Conservation (phyloP, 2,113 vertebrate genomes). For the Chloebia gouldiae region DNA sequence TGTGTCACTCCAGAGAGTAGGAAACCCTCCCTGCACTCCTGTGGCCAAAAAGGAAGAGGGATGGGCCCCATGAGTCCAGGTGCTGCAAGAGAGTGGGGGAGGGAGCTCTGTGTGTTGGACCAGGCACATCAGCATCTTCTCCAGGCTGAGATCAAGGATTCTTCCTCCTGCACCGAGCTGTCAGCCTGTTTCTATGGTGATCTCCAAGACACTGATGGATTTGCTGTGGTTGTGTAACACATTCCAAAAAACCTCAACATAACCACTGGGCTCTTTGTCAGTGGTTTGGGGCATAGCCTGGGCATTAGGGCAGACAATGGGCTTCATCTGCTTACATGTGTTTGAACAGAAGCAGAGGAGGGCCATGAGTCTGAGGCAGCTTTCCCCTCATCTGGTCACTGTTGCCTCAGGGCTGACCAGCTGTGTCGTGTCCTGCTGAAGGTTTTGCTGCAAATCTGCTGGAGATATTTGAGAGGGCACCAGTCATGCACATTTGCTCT, state of each 20-base stretch:
- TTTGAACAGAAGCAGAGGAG: not conserved
- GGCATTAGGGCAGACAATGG: not conserved
- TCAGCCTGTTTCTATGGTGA: conserved; percentile 57
- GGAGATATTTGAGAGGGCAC: not conserved
- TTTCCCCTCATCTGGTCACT: not conserved
- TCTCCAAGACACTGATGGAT: not conserved
- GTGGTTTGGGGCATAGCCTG: not conserved
- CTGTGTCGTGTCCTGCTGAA: not conserved
- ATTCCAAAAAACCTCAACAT: not conserved
- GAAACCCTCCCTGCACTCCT: not conserved
- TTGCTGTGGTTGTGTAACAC: not conserved
- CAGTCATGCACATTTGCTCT: rapidly evolving
- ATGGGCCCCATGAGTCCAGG: rapidly evolving
- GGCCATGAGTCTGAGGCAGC: rapidly evolving
- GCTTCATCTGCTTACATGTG: not conserved
- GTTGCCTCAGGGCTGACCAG: not conserved
- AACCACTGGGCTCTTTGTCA: not conserved
- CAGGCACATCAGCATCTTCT: not conserved
- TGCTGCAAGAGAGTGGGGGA: not conserved
- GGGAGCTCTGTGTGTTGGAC: not conserved
- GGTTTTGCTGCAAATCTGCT: not conserved
- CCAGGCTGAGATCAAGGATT: not conserved
- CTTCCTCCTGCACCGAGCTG: not conserved
- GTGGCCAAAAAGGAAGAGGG: not conserved
- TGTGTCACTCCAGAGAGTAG: rapidly evolving